These are phyloP conservation scores for Tiaroga cobitis DNA, from an alignment of 2,797 vertebrate species.

Conservation along the genomic window DNA sequence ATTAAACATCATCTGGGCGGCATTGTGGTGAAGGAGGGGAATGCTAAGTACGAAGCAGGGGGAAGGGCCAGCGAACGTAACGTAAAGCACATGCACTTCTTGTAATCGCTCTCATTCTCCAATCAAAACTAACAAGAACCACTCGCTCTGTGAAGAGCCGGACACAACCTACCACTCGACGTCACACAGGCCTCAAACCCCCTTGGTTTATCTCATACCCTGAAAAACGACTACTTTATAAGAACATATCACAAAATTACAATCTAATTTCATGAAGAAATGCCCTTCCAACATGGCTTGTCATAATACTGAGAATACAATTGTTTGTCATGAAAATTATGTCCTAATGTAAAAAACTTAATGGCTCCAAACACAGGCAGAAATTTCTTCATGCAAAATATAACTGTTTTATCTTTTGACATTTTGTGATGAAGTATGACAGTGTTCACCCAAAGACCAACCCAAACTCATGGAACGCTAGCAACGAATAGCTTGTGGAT, in stretches of 20 bases:
- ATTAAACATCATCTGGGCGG: conserved; percentile 41
- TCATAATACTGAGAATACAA: background rate
- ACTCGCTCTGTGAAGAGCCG: conserved; percentile 42
- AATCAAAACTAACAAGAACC: conserved; percentile 55
- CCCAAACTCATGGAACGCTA: background rate
- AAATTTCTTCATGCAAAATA: too few relatives aligned
- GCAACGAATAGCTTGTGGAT: too few relatives aligned
- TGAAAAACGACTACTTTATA: background rate
- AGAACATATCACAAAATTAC: background rate
- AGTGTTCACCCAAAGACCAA: background rate
- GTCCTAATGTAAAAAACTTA: background rate
- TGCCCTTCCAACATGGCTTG: background rate
- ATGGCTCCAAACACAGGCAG: background rate
- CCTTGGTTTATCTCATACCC: background rate
- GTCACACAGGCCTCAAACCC: background rate
- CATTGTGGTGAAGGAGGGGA: conserved; percentile 19
- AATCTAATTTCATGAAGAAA: background rate
- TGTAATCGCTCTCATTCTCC: conserved; percentile 55
- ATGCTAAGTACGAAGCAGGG: conserved; percentile 34
- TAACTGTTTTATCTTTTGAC: background rate
- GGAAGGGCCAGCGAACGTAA: conserved; percentile 36
- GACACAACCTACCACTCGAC: background rate
- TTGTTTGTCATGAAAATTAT: too few relatives aligned
- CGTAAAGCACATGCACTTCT: conserved; percentile 57
- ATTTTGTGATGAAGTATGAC: background rate